Evolutionary conservation across 2,113 vertebrate species (phyloP), one percentile per base, ranked within the genome.

Genomic region (Perccottus glenii): DNA sequence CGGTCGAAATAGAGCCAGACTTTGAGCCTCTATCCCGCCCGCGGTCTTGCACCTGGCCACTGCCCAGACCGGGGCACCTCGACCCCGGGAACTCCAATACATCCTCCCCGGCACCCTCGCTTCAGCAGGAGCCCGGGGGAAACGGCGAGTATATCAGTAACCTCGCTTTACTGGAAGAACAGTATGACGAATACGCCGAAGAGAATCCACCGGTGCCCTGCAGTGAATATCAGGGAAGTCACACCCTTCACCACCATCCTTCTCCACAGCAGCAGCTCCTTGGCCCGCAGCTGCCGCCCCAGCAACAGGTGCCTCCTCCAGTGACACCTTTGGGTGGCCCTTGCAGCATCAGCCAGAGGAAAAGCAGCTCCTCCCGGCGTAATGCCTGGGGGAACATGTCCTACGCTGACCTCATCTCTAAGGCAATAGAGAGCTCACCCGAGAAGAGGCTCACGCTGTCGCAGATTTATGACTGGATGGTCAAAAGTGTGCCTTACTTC

Each of bases 391-490:
- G 97, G 60, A 98, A 98, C 92, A 93, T 98, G 93, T 98, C 96
- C 9, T 98, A 99, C 77, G 96, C 97, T 2, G 96, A 98, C 87
- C 95, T 99, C 86, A 99, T 99, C 89, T 97, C 96, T 71, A 95
- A 95, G 86, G 97, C 97, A 44, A 98, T 98, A 86, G 95, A 98
- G 88, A 97, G 95, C 90, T 95, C 97, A 43, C 95, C 96, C 0
- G 96, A 99, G 89, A 96, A 97, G 92, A 91, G 97, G 27, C 95
- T 99, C 76, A 98, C 97, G 1, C 91, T 98, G 80, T 96, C 96
- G 6, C 97, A 98, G 93, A 98, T 99, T 75, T 99, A 98, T 88
- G 96, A 99, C 90, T 98, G 97, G 97, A 99, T 98, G 96, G 97
- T 98, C 64, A 95, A 95, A 89, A 97, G 93, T 36, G 95, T 98